Evolutionary conservation across 2,113 vertebrate species (phyloP).

Genomic region (Scomber japonicus): DNA sequence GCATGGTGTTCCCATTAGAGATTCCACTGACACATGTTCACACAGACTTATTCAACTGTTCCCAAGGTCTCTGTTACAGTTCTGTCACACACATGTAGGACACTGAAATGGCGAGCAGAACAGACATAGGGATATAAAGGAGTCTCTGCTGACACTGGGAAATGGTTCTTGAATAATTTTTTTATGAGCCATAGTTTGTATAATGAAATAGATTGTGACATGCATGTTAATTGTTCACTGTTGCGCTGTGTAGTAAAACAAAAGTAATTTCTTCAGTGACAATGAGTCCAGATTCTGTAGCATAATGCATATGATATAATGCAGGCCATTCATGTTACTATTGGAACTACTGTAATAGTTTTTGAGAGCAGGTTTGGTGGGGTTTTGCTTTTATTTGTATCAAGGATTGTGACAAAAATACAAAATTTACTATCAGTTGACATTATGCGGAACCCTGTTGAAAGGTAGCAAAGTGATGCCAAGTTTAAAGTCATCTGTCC

Average conservation of each 20-base stretch:
- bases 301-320: not conserved
- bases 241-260: slow-evolving; percentile 46
- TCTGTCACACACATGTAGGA: slow-evolving; percentile 82
- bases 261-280: slow-evolving; percentile 41
- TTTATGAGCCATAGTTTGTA: slow-evolving; percentile 59
- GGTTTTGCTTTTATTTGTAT: not conserved
- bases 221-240: slow-evolving; percentile 67
- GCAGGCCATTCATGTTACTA: not conserved
- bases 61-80: slow-evolving; percentile 79
- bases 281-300: slow-evolving; percentile 9
- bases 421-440: slow-evolving; percentile 41
- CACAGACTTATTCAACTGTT: slow-evolving; percentile 67
- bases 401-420: slow-evolving; percentile 13
- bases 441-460: slow-evolving; percentile 39
- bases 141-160: slow-evolving; percentile 63
- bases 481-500: slow-evolving; percentile 50
- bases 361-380: not conserved
- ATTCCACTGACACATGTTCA: slow-evolving; percentile 76
- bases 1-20: slow-evolving; percentile 75
- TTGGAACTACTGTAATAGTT: not conserved
- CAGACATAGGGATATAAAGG: slow-evolving; percentile 56
- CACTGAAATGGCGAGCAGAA: slow-evolving; percentile 65
- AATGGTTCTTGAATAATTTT: slow-evolving; percentile 62
- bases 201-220: slow-evolving; percentile 69
- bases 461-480: slow-evolving; percentile 52